These are phyloP conservation scores for Halisarca cf. caerulea DNA, from an alignment of 37 sponge, comb jelly and placozoan species.

Conservation along the genomic window DNA sequence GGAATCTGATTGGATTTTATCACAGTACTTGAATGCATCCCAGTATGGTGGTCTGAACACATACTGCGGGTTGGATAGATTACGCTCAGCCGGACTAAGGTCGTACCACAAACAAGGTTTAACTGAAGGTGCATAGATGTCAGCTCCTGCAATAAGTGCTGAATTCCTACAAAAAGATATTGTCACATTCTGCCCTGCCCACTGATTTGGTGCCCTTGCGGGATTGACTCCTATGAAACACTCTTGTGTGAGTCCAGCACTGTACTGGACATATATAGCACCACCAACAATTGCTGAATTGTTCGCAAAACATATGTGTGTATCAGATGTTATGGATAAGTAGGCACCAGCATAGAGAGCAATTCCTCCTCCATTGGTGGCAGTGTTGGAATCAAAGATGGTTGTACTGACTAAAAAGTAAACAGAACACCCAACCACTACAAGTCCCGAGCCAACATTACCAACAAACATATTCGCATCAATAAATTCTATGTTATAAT, in stretches of 20 bases:
- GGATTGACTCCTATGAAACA: too few relatives aligned
- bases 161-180: background rate
- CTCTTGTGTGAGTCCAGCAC: background rate
- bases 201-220: too few relatives aligned
- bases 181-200: too few relatives aligned
- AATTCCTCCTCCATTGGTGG: conserved; percentile 7
- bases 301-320: background rate
- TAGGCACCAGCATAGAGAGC: background rate
- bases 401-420: background rate
- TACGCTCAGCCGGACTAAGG: too few relatives aligned
- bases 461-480: background rate
- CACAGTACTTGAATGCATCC: too few relatives aligned
- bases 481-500: background rate
- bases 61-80: too few relatives aligned
- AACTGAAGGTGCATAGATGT: background rate
- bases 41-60: too few relatives aligned
- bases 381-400: background rate
- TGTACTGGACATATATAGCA: background rate
- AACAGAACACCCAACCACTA: background rate
- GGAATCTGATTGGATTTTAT: too few relatives aligned
- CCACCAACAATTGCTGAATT: background rate
- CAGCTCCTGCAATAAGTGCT: background rate
- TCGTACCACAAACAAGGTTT: background rate
- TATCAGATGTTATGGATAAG: background rate
- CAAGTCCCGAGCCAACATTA: background rate